Conservation (phyloP, 2,888 invertebrate genomes). For the Heterodera filipjevi region DNA sequence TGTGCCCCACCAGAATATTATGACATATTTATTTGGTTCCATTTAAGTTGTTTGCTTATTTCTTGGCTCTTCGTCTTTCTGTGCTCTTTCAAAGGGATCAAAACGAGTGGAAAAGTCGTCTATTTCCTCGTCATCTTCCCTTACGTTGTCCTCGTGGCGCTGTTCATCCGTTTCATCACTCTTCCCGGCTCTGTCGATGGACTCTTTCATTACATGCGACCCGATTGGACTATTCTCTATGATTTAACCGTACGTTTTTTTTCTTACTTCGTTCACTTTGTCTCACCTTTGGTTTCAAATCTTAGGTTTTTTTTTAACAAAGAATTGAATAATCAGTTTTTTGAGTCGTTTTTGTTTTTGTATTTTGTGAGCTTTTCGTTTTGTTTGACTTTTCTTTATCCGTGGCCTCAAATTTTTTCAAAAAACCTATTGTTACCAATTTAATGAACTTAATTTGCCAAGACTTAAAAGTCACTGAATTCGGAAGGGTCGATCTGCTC, state of each 20-base stretch:
- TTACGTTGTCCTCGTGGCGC: slow-evolving; percentile 69
- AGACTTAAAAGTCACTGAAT: neutral
- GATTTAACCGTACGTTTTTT: slow-evolving; percentile 73
- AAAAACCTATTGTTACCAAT: too few species aligned
- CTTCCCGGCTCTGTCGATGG: slow-evolving; percentile 78
- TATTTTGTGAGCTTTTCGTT: too few species aligned
- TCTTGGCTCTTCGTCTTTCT: slow-evolving; percentile 81
- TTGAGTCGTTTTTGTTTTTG: too few species aligned
- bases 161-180: slow-evolving; percentile 79
- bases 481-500: neutral
- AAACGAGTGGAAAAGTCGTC: slow-evolving; percentile 78
- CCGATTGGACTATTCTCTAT: slow-evolving; percentile 66
- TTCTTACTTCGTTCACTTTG: neutral
- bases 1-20: neutral
- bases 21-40: neutral
- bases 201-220: slow-evolving; percentile 79
- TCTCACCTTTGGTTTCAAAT: neutral
- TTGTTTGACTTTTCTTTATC: too few species aligned
- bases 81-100: slow-evolving; percentile 79
- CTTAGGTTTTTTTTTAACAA: too few species aligned
- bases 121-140: slow-evolving; percentile 69
- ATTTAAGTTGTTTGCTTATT: slow-evolving; percentile 72
- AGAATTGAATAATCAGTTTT: too few species aligned
- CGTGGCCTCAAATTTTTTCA: too few species aligned
- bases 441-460: too few species aligned